Evolutionary conservation across 2,113 vertebrate species (phyloP), one percentile per base, ranked within the genome.

Genomic region (Paracanthobrama guichenoti): DNA sequence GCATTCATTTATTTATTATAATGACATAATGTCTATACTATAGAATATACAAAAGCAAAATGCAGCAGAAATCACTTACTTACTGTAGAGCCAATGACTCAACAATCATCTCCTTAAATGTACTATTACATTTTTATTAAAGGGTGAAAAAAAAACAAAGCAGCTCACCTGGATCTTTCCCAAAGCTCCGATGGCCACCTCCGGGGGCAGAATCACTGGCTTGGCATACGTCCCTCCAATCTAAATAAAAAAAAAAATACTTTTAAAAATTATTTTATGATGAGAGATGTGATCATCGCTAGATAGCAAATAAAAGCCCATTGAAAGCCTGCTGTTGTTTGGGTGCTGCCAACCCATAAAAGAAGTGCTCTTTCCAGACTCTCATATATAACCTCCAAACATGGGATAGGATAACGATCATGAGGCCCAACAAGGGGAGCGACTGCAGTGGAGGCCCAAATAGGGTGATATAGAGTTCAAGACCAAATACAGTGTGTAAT

Each of bases 141-240:
- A 75, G 9, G 20, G 6, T 82, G 60, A 44, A 44, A 71, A 84
- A 39, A 77, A 18, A 6, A n/a, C n/a, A n/a, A 44, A 42, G 28
- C 28, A 39, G 31, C 78, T 84, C 13, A 99, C 97, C 95, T 96
- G 96, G 90, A 98, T 95, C 84, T 96, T 96, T 82, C 97, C 98
- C 82, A 99, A 87, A 9, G 97, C 97, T 81, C 97, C 97, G 71
- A 99, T 98, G 86, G 96, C 95, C 53, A 97, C 97, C 90, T 99
- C 96, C 0, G 96, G 96, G 74, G 97, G 97, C 71, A 99, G 87
- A 85, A 99, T 98, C 55, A 99, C 95, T 0, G 97, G 93, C 88
- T 96, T 98, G 72, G 97, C 82, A 0, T 99, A 98, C 0, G 97
- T 99, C 7, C 98, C 97, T 82, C 98, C 97, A 60, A 99, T 96